A percentile compares a stretch with the other conserved stretches of the same genome.
Conservation (phyloP, 2,113 vertebrate species). For the Pelusios castaneus region DNA sequence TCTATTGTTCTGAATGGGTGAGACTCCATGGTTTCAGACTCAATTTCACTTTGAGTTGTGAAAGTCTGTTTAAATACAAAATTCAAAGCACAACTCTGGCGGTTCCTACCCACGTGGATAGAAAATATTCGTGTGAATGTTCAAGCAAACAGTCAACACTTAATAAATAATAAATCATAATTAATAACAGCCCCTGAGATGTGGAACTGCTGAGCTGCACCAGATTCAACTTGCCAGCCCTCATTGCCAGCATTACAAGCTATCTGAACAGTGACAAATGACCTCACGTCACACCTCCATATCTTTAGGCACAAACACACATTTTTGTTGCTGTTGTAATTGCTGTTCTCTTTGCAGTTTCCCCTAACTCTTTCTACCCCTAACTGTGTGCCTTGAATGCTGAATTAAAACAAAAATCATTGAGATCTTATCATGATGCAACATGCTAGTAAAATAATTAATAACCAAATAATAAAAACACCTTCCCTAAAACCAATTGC, state of each 20-base stretch:
- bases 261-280: fast-evolving
- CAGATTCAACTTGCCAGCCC: neutral
- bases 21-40: slow-evolving; percentile 9
- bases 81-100: slow-evolving; percentile 41
- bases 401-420: neutral
- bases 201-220: neutral
- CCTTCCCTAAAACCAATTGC: neutral
- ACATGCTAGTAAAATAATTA: neutral
- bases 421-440: neutral
- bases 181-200: neutral
- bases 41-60: neutral
- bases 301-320: fast-evolving
- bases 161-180: neutral
- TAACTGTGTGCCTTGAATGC: fast-evolving
- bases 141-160: neutral
- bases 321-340: fast-evolving
- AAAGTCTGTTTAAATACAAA: slow-evolving; percentile 20
- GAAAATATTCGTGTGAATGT: neutral
- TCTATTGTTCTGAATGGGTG: slow-evolving; percentile 18
- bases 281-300: neutral
- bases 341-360: fast-evolving
- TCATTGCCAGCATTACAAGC: neutral
- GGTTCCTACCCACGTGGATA: neutral
- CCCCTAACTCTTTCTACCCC: neutral
- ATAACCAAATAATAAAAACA: neutral